These are phyloP conservation scores for Ennomos fuscantarius DNA, from an alignment of 2,888 invertebrate genomes.

Conservation along the genomic window DNA sequence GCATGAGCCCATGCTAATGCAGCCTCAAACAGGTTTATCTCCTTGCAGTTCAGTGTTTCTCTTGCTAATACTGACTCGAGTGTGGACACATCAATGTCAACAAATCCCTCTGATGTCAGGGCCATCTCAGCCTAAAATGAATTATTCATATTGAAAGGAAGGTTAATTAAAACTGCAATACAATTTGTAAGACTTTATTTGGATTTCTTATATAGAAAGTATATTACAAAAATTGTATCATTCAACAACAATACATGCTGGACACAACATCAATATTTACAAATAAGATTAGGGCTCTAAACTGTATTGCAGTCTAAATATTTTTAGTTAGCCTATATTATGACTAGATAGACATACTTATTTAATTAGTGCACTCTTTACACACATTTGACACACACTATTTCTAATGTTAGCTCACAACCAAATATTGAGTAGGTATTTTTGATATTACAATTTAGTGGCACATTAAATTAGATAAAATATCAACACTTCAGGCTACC, in stretches of 20 bases:
- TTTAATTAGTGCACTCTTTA: conserved; percentile 21
- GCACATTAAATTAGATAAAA: conserved; percentile 43
- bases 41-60: conserved; percentile 97
- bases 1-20: conserved; percentile 97
- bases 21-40: conserved; percentile 95
- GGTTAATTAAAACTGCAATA: conserved; percentile 84
- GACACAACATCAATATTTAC: conserved; percentile 60
- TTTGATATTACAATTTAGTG: conserved; percentile 49
- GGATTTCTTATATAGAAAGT: conserved; percentile 60
- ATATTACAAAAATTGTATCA: conserved; percentile 60
- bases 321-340: conserved; percentile 45
- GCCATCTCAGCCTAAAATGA: conserved; percentile 96
- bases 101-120: conserved; percentile 97
- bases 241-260: conserved; percentile 64
- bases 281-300: conserved; percentile 48
- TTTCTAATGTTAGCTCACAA: conserved; percentile 67
- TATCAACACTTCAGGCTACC: conserved; percentile 11
- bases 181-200: conserved; percentile 80
- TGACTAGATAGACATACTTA: conserved; percentile 55
- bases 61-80: conserved; percentile 95
- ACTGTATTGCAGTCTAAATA: conserved; percentile 81
- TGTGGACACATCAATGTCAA: conserved; percentile 97
- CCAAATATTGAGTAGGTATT: conserved; percentile 65
- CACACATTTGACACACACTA: conserved; percentile 48
- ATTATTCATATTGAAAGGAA: conserved; percentile 48